These are phyloP conservation scores for Dryobotodes eremita DNA, from an alignment of 2,888 invertebrate genomes.

Conservation along the genomic window DNA sequence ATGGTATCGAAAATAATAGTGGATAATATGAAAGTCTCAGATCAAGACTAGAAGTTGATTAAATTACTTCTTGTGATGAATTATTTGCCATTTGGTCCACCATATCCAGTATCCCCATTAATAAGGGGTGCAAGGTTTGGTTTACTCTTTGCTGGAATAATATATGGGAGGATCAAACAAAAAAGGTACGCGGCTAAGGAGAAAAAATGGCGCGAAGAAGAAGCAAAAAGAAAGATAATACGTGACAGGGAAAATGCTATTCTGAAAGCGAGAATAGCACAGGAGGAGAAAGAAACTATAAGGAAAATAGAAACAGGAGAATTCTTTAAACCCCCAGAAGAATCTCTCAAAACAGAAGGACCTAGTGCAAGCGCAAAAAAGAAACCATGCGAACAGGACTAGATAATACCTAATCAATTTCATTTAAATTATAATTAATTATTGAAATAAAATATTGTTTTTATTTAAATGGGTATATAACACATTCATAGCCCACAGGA, in stretches of 20 bases:
- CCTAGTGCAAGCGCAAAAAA: neutral
- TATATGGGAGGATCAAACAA: slow-evolving; percentile 82
- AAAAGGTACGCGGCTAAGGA: slow-evolving; percentile 77
- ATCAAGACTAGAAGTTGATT: neutral
- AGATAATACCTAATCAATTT: slow-evolving; percentile 12
- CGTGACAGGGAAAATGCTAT: slow-evolving; percentile 79
- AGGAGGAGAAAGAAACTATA: slow-evolving; percentile 78
- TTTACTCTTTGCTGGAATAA: slow-evolving; percentile 81
- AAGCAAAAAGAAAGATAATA: slow-evolving; percentile 79
- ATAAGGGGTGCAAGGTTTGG: slow-evolving; percentile 82
- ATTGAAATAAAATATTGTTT: neutral
- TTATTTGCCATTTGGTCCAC: slow-evolving; percentile 79
- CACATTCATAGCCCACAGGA: neutral
- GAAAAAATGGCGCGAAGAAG: slow-evolving; percentile 73
- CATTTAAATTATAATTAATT: neutral
- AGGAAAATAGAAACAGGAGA: slow-evolving; percentile 80
- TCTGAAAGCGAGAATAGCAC: slow-evolving; percentile 77
- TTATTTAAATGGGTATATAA: neutral
- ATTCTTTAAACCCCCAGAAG: slow-evolving; percentile 71
- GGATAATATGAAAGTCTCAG: neutral
- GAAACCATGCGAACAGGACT: neutral
- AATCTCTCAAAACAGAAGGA: too few relatives aligned
- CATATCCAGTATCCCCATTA: slow-evolving; percentile 84
- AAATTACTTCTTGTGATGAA: slow-evolving; percentile 25
- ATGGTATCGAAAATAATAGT: neutral